Percentiles rank a stretch among this genome's conserved stretches.
Conservation (phyloP, 2,888 invertebrate species). For the Quadroppia sp. region DNA sequence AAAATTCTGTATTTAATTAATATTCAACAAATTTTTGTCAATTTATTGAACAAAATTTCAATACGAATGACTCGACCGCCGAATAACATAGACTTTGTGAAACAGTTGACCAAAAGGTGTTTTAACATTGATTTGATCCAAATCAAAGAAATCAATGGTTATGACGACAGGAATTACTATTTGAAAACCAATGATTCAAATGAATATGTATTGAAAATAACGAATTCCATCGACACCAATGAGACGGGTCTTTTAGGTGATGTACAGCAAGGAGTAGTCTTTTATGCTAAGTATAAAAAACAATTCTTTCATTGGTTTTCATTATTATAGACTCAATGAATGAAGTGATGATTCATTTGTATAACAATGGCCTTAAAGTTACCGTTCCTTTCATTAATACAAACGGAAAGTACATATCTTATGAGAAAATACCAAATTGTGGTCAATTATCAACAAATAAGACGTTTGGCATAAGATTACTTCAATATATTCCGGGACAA, state of each 20-base stretch:
- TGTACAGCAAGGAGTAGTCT: too few relatives aligned
- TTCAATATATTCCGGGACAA: conserved; percentile 71
- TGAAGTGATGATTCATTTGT: conserved; percentile 66
- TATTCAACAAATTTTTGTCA: too few relatives aligned
- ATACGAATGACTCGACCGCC: background rate
- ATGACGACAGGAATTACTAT: conserved; percentile 73
- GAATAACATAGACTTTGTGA: background rate
- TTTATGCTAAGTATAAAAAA: too few relatives aligned
- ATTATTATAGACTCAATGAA: conserved; percentile 65
- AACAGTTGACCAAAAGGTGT: conserved; percentile 57
- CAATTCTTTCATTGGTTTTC: conserved; percentile 55
- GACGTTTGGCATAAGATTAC: conserved; percentile 62
- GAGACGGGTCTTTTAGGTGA: background rate
- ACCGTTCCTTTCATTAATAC: conserved; percentile 68
- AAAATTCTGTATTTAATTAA: too few relatives aligned
- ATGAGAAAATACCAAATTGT: conserved; percentile 7
- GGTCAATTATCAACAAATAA: too few relatives aligned
- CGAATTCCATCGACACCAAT: conserved; percentile 64
- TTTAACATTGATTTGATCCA: conserved; percentile 63
- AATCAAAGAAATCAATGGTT: conserved; percentile 65
- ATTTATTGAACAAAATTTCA: too few relatives aligned
- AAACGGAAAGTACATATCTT: conserved; percentile 56
- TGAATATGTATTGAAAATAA: conserved; percentile 67
- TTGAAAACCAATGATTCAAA: conserved; percentile 53
- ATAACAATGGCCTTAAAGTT: conserved; percentile 63